These are phyloP conservation scores for Invenusta paracnida DNA, from an alignment of 2,888 invertebrate genomes.

Conservation along the genomic window DNA sequence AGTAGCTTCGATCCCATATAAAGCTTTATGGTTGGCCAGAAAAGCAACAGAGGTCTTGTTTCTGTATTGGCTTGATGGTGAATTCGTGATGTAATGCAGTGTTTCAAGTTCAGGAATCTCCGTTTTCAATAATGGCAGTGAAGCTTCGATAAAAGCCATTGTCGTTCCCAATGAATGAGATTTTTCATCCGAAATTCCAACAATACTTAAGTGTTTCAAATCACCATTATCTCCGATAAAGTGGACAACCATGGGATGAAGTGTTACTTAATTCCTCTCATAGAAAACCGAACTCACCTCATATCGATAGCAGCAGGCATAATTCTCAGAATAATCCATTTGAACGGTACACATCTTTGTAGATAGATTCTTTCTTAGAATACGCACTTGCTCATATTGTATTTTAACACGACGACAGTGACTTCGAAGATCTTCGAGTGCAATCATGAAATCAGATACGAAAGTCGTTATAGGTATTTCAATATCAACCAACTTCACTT, in stretches of 20 bases:
- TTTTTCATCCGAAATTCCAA: neutral
- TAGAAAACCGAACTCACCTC: neutral
- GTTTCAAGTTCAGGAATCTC: neutral
- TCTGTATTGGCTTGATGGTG: neutral
- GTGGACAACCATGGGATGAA: neutral
- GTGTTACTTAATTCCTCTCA: neutral
- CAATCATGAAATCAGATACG: no score
- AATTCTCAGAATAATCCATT: no score
- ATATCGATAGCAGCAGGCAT: no score
- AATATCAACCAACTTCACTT: no score
- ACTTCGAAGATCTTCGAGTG: no score
- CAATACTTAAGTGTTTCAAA: neutral
- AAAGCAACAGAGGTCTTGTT: neutral
- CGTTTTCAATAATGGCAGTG: neutral
- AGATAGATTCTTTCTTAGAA: no score
- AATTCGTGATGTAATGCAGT: neutral
- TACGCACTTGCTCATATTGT: no score
- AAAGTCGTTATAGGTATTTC: no score
- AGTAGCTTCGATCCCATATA: neutral
- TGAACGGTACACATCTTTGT: no score
- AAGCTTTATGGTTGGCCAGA: neutral
- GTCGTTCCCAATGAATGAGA: neutral
- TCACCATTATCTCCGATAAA: neutral
- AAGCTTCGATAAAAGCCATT: neutral
- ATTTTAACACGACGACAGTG: no score